These are phyloP conservation scores for Poliocrania exsul DNA, from an alignment of 2,797 vertebrate genomes.

Conservation along the genomic window DNA sequence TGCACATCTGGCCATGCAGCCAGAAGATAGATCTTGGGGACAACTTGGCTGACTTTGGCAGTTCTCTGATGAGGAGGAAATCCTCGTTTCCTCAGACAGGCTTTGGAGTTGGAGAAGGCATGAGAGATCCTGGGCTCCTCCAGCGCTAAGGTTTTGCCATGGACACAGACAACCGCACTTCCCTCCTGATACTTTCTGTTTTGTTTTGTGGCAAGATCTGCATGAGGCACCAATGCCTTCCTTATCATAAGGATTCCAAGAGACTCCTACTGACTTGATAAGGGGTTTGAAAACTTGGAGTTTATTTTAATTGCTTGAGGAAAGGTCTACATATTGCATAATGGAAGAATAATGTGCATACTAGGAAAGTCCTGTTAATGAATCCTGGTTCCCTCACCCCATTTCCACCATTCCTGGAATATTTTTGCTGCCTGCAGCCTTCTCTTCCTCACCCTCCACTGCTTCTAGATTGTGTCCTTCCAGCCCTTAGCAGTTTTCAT, in stretches of 20 bases:
- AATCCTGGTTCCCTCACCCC: not conserved
- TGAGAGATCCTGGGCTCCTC: not conserved
- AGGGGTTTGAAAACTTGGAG: not conserved
- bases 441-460: not conserved
- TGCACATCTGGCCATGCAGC: accelerated
- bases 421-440: not conserved
- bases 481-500: not conserved
- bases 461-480: not conserved
- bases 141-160: not conserved
- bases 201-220: not conserved
- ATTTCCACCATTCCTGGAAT: not conserved
- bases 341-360: not conserved
- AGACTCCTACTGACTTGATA: not conserved
- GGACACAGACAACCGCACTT: not conserved
- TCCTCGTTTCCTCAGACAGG: not conserved
- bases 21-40: not conserved
- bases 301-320: not conserved
- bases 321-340: not conserved
- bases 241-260: not conserved
- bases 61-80: not conserved
- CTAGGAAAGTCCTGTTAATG: not conserved
- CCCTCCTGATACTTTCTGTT: not conserved
- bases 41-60: not conserved
- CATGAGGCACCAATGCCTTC: not conserved
- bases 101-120: not conserved